phyloP scores from a whole-genome alignment of 2,888 invertebrate species.

The Subacronicta megacephala region DNA sequence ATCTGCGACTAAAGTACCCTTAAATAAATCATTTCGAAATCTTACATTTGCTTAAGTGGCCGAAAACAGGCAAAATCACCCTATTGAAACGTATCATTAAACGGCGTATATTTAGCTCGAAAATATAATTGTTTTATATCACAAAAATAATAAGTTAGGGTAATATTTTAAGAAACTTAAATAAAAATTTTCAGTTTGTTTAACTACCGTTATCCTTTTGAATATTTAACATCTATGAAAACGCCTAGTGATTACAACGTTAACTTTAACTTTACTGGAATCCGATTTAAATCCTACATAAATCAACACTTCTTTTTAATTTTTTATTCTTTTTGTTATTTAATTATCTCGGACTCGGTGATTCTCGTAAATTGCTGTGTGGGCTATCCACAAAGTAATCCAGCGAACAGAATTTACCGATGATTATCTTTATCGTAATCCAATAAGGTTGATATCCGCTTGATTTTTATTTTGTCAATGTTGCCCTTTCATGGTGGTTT shows the following conservation, averaged over 20 bases:
- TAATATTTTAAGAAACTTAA: no score
- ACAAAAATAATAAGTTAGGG: no score
- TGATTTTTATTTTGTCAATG: constrained; percentile 4
- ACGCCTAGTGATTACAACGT: constrained; percentile 12
- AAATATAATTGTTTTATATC: no score
- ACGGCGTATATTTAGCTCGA: no score
- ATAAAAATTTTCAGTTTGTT: no score
- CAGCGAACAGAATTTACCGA: not conserved
- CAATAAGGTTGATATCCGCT: constrained; percentile 19
- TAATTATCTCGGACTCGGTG: constrained; percentile 80
- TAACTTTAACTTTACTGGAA: constrained; percentile 34
- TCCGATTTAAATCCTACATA: constrained; percentile 57
- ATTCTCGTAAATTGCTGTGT: constrained; percentile 75
- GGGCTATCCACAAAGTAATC: constrained; percentile 46
- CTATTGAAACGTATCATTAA: no score
- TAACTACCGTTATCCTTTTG: not conserved
- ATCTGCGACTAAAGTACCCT: no score
- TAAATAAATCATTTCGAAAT: no score
- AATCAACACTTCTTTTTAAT: constrained; percentile 66
- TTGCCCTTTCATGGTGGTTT: constrained; percentile 15
- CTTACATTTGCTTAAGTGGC: no score
- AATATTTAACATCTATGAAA: constrained; percentile 2
- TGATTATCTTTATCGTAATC: not conserved
- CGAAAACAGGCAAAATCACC: no score
- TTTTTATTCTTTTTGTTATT: constrained; percentile 77